Evolutionary conservation across 2,888 invertebrate genomes (phyloP).

Genomic region (Invenusta paracnida): DNA sequence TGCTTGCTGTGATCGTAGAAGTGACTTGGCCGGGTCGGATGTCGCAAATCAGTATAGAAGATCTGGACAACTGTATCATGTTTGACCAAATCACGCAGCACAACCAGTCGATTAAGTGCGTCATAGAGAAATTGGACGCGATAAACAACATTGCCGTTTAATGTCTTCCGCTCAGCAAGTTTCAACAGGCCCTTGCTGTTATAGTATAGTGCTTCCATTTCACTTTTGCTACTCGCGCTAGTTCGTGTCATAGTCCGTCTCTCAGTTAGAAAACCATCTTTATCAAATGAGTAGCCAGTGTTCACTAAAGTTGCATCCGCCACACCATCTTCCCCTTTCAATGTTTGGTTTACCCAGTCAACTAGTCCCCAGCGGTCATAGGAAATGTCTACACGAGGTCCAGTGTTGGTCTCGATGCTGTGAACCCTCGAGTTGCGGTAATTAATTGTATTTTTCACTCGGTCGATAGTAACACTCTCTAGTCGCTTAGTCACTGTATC

Average conservation of each 20-base stretch:
- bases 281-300: neutral
- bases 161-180: neutral
- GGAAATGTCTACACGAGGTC: neutral
- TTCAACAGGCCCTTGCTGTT: neutral
- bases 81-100: slow-evolving; percentile 1
- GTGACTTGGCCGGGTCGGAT: neutral
- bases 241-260: neutral
- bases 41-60: slow-evolving; percentile 13
- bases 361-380: neutral
- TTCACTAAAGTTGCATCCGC: no score
- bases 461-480: neutral
- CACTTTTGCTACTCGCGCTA: neutral
- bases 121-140: slow-evolving; percentile 31
- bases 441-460: neutral
- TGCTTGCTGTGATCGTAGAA: neutral
- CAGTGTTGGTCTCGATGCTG: neutral
- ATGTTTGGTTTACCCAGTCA: neutral
- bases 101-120: slow-evolving; percentile 22
- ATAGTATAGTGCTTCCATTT: neutral
- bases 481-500: neutral
- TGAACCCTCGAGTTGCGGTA: neutral
- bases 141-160: neutral
- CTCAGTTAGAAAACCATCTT: neutral
- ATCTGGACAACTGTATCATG: neutral
- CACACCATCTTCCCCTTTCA: neutral